Evolutionary conservation across 2,888 invertebrate genomes (phyloP), one percentile per base, ranked within the genome.

Genomic region (Opisthograptis luteolata): DNA sequence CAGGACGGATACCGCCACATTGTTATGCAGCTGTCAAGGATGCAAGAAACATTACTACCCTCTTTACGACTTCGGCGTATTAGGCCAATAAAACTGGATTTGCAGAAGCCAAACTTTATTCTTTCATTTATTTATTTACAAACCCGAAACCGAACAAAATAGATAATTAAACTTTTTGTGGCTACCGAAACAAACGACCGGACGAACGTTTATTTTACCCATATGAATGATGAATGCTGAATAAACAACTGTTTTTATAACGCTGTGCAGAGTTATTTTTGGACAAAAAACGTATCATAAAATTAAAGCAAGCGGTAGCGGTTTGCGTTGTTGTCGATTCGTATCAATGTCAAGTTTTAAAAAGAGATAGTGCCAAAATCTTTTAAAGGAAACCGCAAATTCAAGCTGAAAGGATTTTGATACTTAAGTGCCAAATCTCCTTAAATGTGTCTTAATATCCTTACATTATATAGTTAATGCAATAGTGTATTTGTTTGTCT

Each of bases 161-260:
- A 20, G 19, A 20, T 30, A 30, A 28, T 28, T 30, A 28, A 30
- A 28, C 20, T 28, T 30, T 28, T 40, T 40, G 19, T 20, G 30
- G 14, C 40, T 40, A 40, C 40, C 12, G 30, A 36, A 36, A 25
- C 24, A 13, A 28, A 30, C 13, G 28, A n/a, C 19, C 40, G 40
- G 28, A 12, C 27, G 28, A 40, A n/a, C 9, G 3, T 39, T 40
- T 40, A 30, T 30, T 30, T 20, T 9, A n/a, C 13, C 14, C 40
- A 30, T 20, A 27, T 19, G 20, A 7, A 40, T 40, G 19, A 28
- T 20, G 27, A 13, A 13, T 20, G 27, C 20, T 7, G 19, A n/a
- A 12, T 40, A 40, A 13, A 40, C 28, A 30, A 9, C 5, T 9
- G 13, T 40, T 19, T 39, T 27, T 39, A 20, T 22, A 30, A 5